These are phyloP conservation scores for Drosophila crucigera DNA, from an alignment of 2,888 invertebrate genomes.

Conservation along the genomic window DNA sequence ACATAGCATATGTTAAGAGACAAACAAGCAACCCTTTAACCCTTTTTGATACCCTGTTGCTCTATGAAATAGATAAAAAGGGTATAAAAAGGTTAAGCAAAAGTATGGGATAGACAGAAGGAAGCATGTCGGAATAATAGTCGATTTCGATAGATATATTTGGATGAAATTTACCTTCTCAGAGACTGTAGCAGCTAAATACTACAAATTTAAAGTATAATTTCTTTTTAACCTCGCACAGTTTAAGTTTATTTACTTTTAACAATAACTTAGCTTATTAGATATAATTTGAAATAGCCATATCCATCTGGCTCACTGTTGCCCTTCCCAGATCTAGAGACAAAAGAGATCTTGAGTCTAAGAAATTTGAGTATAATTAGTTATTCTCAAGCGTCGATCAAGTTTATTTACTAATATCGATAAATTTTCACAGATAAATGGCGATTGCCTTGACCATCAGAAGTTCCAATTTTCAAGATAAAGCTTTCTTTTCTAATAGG, in stretches of 20 bases:
- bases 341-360: neutral
- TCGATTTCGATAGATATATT: neutral
- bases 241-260: neutral
- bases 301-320: neutral
- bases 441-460: neutral
- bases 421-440: neutral
- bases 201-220: neutral
- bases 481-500: neutral
- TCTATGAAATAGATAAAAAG: neutral
- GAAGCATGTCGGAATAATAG: neutral
- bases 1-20: conserved; percentile 69
- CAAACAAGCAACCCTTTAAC: conserved; percentile 58
- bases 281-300: neutral
- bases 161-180: neutral
- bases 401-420: neutral
- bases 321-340: neutral
- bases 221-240: accelerated
- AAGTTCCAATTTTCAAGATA: neutral
- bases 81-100: too few relatives aligned
- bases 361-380: accelerated
- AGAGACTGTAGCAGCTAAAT: neutral
- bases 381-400: neutral
- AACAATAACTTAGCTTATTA: neutral
- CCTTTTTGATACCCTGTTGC: conserved; percentile 17
- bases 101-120: neutral